phyloP scores from a whole-genome alignment of 1,140 invertebrate species.

The Drosophila serrata region DNA sequence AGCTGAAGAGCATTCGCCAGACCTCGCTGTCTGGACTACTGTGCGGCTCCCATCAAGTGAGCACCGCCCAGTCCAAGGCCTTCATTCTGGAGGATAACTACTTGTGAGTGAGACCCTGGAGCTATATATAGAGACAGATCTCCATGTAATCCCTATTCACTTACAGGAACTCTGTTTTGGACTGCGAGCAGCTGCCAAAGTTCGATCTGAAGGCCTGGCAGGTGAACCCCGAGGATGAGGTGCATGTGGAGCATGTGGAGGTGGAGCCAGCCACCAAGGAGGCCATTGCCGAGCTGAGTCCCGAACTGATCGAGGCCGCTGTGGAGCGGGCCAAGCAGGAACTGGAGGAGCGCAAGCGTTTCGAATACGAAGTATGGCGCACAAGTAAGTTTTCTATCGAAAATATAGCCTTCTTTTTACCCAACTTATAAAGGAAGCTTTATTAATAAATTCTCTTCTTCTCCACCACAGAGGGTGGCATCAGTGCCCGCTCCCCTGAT shows the following conservation, averaged over 20 bases:
- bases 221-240: slow-evolving; percentile 57
- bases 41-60: slow-evolving; percentile 84
- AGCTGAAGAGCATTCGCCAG: slow-evolving; percentile 88
- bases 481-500: slow-evolving; percentile 93
- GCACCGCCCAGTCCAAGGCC: slow-evolving; percentile 92
- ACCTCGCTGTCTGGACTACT: slow-evolving; percentile 86
- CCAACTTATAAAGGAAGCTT: background rate
- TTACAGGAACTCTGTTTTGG: slow-evolving; percentile 91
- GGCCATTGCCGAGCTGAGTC: slow-evolving; percentile 82
- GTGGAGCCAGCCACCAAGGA: slow-evolving; percentile 79
- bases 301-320: slow-evolving; percentile 87
- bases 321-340: slow-evolving; percentile 91
- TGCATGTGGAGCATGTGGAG: slow-evolving; percentile 71
- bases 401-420: rapidly evolving
- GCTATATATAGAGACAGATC: rapidly evolving
- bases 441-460: background rate
- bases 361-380: slow-evolving; percentile 92
- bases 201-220: slow-evolving; percentile 87
- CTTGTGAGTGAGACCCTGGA: slow-evolving; percentile 87
- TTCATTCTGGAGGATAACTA: slow-evolving; percentile 95
- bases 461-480: slow-evolving; percentile 88
- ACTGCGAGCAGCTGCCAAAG: slow-evolving; percentile 90
- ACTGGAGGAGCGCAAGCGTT: slow-evolving; percentile 89
- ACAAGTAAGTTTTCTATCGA: slow-evolving; percentile 54
- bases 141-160: background rate